These are phyloP conservation scores for Labrus mixtus DNA, from an alignment of 2,113 vertebrate genomes.

Conservation along the genomic window DNA sequence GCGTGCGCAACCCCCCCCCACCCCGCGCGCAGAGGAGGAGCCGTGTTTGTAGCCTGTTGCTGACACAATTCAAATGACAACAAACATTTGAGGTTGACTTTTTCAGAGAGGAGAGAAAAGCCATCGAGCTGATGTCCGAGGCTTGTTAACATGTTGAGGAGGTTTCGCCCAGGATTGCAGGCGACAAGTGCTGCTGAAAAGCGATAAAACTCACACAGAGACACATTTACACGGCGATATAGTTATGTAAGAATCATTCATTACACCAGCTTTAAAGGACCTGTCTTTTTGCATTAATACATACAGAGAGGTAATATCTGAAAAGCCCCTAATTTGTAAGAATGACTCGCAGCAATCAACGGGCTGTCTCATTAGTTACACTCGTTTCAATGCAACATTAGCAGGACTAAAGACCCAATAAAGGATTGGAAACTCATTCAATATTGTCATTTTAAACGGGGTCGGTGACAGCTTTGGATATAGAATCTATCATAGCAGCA, in stretches of 20 bases:
- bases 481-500: conserved; percentile 24
- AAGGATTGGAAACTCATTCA: conserved; percentile 36
- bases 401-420: conserved; percentile 13
- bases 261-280: not conserved
- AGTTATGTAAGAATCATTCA: not conserved
- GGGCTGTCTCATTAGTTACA: conserved; percentile 14
- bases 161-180: no score
- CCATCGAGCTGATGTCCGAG: not conserved
- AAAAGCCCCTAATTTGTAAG: not conserved
- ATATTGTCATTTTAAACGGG: conserved; percentile 25
- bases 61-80: conserved; percentile 26
- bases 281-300: conserved; percentile 5
- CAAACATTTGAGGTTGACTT: not conserved
- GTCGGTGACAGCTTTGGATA: conserved; percentile 13
- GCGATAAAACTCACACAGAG: not conserved
- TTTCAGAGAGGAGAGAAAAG: conserved; percentile 13
- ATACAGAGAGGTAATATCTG: not conserved
- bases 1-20: not conserved
- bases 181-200: no score
- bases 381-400: conserved; percentile 8
- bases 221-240: not conserved
- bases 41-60: not conserved
- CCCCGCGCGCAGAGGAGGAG: not conserved
- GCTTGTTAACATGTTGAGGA: no score
- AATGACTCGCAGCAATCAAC: conserved; percentile 1